Conservation (phyloP, 2,797 vertebrate species). For the Sus cebifrons region DNA sequence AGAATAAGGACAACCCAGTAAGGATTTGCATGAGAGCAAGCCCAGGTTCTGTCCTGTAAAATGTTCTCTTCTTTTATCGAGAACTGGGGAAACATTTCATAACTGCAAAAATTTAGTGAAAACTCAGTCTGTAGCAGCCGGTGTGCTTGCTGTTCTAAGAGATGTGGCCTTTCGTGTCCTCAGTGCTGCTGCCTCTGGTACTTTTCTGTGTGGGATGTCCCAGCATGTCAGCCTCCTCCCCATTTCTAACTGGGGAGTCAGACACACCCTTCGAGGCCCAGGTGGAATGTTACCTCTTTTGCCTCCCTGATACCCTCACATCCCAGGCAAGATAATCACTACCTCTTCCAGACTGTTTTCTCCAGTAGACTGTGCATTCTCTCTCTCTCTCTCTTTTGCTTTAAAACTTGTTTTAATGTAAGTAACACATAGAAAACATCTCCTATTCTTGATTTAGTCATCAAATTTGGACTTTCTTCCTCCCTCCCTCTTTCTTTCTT, state of each 20-base stretch:
- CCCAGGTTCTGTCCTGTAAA: neutral
- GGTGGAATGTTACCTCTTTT: neutral
- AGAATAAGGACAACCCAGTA: neutral
- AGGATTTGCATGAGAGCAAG: neutral
- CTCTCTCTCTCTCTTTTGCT: too few relatives aligned
- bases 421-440: too few relatives aligned
- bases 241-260: neutral
- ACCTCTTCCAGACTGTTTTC: neutral
- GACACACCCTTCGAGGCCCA: neutral
- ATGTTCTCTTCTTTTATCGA: neutral
- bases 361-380: neutral
- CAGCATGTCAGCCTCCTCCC: too few relatives aligned
- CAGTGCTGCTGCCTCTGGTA: neutral
- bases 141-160: neutral
- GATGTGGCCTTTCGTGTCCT: neutral
- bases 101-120: neutral
- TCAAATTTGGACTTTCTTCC: too few relatives aligned
- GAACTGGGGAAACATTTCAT: slow-evolving; percentile 9
- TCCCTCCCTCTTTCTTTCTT: too few relatives aligned
- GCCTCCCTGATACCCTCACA: neutral
- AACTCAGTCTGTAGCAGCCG: neutral
- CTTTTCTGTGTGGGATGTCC: neutral
- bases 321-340: neutral
- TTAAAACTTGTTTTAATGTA: too few relatives aligned
- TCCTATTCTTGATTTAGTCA: too few relatives aligned